phyloP scores from a whole-genome alignment of 2,888 invertebrate species.

The Omphaloscelis lunosa region DNA sequence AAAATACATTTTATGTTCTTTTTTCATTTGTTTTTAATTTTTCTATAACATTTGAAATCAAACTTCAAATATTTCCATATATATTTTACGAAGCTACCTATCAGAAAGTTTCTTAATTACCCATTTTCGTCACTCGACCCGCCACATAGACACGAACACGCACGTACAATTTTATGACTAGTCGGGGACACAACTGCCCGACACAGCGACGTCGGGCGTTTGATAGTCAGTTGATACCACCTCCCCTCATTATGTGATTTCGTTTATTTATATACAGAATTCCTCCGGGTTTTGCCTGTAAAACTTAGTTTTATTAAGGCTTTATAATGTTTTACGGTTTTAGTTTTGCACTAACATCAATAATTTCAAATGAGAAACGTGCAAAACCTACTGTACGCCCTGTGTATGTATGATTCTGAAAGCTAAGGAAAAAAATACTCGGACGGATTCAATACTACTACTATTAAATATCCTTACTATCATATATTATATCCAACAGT shows the following conservation, averaged over 20 bases:
- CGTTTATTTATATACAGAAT: slow-evolving; percentile 36
- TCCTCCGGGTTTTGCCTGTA: slow-evolving; percentile 16
- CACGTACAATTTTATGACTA: slow-evolving; percentile 57
- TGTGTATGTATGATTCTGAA: not conserved
- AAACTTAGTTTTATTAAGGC: slow-evolving; percentile 41
- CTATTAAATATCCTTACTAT: not conserved
- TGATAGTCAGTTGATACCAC: slow-evolving; percentile 38
- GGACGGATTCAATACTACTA: too few species aligned
- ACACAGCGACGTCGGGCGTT: slow-evolving; percentile 23
- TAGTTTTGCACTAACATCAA: slow-evolving; percentile 28
- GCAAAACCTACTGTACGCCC: not conserved
- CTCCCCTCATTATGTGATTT: slow-evolving; percentile 41
- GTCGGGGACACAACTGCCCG: slow-evolving; percentile 27
- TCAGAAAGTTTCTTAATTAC: too few species aligned
- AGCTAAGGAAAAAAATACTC: not conserved
- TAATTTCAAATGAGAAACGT: slow-evolving; percentile 1
- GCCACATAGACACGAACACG: slow-evolving; percentile 39
- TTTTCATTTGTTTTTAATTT: too few species aligned
- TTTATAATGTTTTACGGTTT: slow-evolving; percentile 29
- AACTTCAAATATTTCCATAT: too few species aligned
- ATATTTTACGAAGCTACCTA: too few species aligned
- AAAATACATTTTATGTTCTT: too few species aligned
- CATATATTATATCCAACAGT: too few species aligned
- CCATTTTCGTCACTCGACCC: not conserved
- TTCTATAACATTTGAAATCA: too few species aligned